Base-by-base conservation (phyloP, 2,797 vertebrate species). In the Chloroceryle inda region DNA sequence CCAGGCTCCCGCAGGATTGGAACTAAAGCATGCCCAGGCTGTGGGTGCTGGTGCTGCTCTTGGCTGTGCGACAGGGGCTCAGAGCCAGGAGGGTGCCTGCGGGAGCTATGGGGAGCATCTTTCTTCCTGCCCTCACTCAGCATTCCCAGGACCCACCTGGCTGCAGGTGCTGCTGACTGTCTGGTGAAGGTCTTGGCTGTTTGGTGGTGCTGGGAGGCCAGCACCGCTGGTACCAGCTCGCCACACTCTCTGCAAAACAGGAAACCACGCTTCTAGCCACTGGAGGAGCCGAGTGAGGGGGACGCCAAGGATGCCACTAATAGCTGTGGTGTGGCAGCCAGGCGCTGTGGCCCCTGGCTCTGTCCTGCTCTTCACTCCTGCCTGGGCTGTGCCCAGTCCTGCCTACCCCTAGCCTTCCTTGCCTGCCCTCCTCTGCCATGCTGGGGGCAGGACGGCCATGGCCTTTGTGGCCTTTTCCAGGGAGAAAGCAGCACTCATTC, bases 81-180 rank as follows among this genome's bases (percentile, higher is more conserved):
- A 49, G 69, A 59, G 53, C 59, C 37, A 17, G 40, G 20, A 74
- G 26, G n/a, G 50, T 66, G 12, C 29, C 40, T 1, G 2, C 9
- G 7, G 9, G 6, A 27, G 21, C 35, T 31, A 10, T 6, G 6
- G 11, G 10, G 15, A 23, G 5, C 13, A 50, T 29, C 11, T n/a
- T 85, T 62, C 10, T 42, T 37, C 26, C 31, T 37, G 22, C 19
- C 7, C 37, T 11, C 29, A 9, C 13, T 8, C 27, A 19, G 40
- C 5, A 31, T 35, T 10, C 10, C 38, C 2, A 12, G 31, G 40
- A 35, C 47, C 31, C 0, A 0, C 10, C 8, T 0, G 3, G 1
- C 42, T 78, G 44, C 11, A 24, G 55, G 33, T n/a, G 69, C 63
- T 0, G 0, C 0, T 0, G 45, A 22, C 37, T 4, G 9, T n/a